phyloP scores from a whole-genome alignment of 1,140 invertebrate genomes.

The Brachionus angularis region DNA sequence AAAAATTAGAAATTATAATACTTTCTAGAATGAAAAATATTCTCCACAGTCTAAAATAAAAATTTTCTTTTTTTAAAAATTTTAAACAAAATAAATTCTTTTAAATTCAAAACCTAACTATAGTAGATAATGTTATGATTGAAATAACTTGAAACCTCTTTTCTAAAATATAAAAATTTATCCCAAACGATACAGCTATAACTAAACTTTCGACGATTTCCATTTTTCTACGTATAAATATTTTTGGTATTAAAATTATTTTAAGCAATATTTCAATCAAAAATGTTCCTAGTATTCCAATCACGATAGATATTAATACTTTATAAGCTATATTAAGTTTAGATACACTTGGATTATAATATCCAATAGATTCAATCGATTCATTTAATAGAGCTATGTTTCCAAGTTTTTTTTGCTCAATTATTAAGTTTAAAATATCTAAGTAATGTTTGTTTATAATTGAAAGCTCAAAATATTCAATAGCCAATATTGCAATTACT shows the following conservation, averaged over 20 bases:
- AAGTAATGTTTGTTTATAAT: not conserved
- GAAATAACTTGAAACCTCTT: not conserved
- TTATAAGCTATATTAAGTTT: not conserved
- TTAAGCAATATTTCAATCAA: not conserved
- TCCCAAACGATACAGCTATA: not conserved
- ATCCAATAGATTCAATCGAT: not conserved
- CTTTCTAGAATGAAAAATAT: too few species aligned
- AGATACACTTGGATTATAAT: not conserved
- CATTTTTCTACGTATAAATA: not conserved
- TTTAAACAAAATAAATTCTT: too few species aligned
- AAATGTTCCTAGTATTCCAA: not conserved
- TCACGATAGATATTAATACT: not conserved
- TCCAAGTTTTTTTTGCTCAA: not conserved
- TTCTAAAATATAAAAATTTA: not conserved
- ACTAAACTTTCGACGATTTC: not conserved
- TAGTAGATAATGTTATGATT: not conserved
- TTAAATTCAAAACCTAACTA: too few species aligned
- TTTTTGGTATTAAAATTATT: slow-evolving; percentile 12
- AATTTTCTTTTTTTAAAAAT: too few species aligned
- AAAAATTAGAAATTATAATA: too few species aligned
- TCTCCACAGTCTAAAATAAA: too few species aligned
- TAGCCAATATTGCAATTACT: not conserved
- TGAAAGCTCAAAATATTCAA: not conserved
- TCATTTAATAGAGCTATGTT: not conserved
- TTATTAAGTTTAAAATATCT: not conserved